Conservation (phyloP, 2,113 vertebrate genomes). For the Chunga burmeisteri region DNA sequence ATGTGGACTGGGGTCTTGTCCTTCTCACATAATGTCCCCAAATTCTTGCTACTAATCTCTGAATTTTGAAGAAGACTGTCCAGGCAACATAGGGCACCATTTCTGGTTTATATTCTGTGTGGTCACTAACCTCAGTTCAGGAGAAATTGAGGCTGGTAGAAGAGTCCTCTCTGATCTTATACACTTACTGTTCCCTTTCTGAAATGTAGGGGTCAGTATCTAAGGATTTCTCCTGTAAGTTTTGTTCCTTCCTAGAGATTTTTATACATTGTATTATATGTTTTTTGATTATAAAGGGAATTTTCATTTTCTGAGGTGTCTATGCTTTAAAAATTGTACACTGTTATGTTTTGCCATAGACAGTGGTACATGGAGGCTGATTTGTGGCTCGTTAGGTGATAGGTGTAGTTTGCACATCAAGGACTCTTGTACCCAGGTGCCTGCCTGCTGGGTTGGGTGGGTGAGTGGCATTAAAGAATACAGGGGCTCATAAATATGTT, state of each 20-base stretch:
- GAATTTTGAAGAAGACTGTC: background rate
- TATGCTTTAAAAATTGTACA: background rate
- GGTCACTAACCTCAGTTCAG: background rate
- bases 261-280: background rate
- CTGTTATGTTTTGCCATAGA: background rate
- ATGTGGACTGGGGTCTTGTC: background rate
- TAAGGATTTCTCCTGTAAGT: background rate
- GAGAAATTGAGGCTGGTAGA: background rate
- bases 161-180: background rate
- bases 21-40: no score
- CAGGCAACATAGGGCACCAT: accelerated
- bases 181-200: background rate
- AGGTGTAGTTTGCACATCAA: accelerated
- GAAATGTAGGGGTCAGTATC: background rate
- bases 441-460: background rate
- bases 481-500: no score
- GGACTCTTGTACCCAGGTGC: background rate
- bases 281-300: background rate
- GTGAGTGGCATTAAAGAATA: no score
- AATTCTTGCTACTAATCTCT: background rate
- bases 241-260: background rate
- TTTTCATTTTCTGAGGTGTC: background rate
- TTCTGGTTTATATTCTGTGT: background rate
- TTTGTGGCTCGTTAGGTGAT: background rate
- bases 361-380: background rate